Evolutionary conservation across 2,113 vertebrate genomes (phyloP).

Genomic region (Macrotus californicus): DNA sequence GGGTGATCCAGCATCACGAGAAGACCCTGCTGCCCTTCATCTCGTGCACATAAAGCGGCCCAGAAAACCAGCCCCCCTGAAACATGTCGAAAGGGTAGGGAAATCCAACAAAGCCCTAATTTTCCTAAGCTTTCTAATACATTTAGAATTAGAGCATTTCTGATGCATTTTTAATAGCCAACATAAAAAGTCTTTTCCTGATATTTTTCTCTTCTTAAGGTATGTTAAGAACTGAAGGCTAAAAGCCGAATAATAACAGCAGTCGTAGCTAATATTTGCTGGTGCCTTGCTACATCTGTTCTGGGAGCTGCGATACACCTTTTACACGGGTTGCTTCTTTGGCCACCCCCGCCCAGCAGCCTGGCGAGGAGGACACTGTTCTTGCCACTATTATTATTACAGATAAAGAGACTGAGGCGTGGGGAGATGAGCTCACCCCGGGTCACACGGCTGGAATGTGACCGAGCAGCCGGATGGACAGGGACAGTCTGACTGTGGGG

Average conservation of each 20-base stretch:
- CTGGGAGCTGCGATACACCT: neutral
- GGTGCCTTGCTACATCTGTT: neutral
- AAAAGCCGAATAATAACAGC: neutral
- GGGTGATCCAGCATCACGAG: neutral
- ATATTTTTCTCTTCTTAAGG: neutral
- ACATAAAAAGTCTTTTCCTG: neutral
- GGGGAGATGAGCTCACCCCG: neutral
- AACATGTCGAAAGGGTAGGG: neutral
- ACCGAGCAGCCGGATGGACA: neutral
- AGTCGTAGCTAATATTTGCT: neutral
- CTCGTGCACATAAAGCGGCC: neutral
- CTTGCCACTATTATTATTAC: neutral
- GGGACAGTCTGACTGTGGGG: neutral
- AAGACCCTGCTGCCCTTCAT: too few relatives aligned
- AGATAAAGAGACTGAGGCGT: neutral
- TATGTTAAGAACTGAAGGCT: neutral
- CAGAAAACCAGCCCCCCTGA: neutral
- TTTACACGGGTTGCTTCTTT: neutral
- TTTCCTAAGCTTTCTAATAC: neutral
- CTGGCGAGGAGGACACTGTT: neutral
- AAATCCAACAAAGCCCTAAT: neutral
- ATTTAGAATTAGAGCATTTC: too few relatives aligned
- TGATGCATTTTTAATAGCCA: neutral
- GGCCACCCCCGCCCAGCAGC: neutral
- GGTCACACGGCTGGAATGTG: neutral